Percentiles rank a stretch among this genome's conserved stretches.
These are phyloP conservation scores for Sycobia sp. DNA, from an alignment of 1,140 invertebrate genomes.

Conservation along the genomic window DNA sequence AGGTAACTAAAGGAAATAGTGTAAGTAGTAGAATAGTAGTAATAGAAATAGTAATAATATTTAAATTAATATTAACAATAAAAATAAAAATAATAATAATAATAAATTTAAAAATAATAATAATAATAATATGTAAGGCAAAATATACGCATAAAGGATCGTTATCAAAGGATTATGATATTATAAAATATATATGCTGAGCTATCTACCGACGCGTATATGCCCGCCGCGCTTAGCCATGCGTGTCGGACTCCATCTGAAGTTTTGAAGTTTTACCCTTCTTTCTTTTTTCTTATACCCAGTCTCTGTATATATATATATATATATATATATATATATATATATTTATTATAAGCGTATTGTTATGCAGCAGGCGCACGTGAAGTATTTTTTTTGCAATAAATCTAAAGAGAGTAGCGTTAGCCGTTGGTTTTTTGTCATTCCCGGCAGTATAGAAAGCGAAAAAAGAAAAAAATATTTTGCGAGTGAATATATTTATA, in stretches of 20 bases:
- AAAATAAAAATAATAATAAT: slow-evolving; percentile 2
- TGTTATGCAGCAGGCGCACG: too few relatives aligned
- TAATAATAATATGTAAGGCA: background rate
- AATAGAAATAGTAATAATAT: background rate
- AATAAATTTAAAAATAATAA: background rate
- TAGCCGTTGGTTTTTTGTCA: too few relatives aligned
- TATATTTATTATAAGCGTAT: too few relatives aligned
- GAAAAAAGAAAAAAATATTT: too few relatives aligned
- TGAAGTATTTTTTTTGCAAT: too few relatives aligned
- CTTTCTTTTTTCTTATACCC: too few relatives aligned
- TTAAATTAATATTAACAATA: slow-evolving; percentile 3
- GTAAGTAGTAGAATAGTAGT: background rate
- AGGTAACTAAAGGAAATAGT: slow-evolving; percentile 10
- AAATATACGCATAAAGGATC: slow-evolving; percentile 8
- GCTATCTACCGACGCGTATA: slow-evolving; percentile 46
- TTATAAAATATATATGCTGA: too few relatives aligned
- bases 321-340: background rate
- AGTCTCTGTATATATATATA: slow-evolving; percentile 15
- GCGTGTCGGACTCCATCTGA: slow-evolving; percentile 34
- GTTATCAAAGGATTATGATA: slow-evolving; percentile 13
- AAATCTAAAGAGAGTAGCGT: too few relatives aligned
- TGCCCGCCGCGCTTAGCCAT: slow-evolving; percentile 54
- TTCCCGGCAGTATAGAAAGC: too few relatives aligned
- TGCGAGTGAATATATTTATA: too few relatives aligned
- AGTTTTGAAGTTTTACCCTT: too few relatives aligned